These are phyloP conservation scores for Pharmacophagus antenor DNA, from an alignment of 2,888 invertebrate genomes.

Conservation along the genomic window DNA sequence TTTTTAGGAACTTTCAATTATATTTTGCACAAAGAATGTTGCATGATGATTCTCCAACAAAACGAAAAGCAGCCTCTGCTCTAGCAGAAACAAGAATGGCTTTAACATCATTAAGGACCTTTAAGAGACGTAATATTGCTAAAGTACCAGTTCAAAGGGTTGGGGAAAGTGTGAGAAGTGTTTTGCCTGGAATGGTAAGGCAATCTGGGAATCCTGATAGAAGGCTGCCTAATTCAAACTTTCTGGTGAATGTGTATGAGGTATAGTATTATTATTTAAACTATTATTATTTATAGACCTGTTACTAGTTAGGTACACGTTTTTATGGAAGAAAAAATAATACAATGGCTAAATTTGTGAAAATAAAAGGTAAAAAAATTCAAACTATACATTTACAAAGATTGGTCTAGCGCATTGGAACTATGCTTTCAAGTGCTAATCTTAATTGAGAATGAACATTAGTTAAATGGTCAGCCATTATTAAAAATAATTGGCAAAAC, in stretches of 20 bases:
- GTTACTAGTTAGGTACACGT: neutral
- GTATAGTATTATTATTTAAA: slow-evolving; percentile 54
- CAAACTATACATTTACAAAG: too few relatives aligned
- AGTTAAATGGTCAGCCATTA: too few relatives aligned
- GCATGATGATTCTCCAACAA: slow-evolving; percentile 82
- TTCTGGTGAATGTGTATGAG: slow-evolving; percentile 81
- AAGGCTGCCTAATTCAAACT: slow-evolving; percentile 68
- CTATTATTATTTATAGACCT: neutral
- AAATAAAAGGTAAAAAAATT: too few relatives aligned
- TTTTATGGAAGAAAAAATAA: too few relatives aligned
- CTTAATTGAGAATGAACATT: too few relatives aligned
- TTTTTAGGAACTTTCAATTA: slow-evolving; percentile 86
- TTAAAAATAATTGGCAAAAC: too few relatives aligned
- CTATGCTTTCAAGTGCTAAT: too few relatives aligned
- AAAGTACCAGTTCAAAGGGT: slow-evolving; percentile 73
- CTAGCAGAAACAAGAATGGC: slow-evolving; percentile 87
- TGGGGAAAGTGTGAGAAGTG: slow-evolving; percentile 79
- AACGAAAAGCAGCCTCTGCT: slow-evolving; percentile 80
- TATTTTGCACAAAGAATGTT: slow-evolving; percentile 85
- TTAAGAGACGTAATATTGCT: slow-evolving; percentile 80
- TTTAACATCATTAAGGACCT: slow-evolving; percentile 86
- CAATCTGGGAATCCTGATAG: slow-evolving; percentile 60
- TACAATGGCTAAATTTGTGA: too few relatives aligned
- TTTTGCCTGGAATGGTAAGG: slow-evolving; percentile 76
- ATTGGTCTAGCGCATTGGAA: too few relatives aligned